Evolutionary conservation across 1,140 invertebrate species (phyloP).

Genomic region (Lamellibrachia luymesi): DNA sequence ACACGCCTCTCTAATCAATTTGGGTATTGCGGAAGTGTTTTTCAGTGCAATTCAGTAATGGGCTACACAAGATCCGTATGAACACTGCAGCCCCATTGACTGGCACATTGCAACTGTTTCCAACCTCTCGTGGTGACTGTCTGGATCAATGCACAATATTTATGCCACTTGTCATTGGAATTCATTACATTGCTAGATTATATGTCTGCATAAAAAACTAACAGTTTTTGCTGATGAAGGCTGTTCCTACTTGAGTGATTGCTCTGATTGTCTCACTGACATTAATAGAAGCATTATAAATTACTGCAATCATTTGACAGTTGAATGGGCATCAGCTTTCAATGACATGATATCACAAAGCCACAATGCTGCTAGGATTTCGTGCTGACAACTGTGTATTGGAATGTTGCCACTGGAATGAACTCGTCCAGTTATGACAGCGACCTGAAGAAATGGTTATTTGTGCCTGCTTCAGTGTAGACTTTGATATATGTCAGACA

Average conservation of each 20-base stretch:
- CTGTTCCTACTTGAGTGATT: neutral
- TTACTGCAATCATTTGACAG: neutral
- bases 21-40: neutral
- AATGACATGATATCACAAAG: slow-evolving; percentile 1
- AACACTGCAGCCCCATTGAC: neutral
- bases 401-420: neutral
- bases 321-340: neutral
- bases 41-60: neutral
- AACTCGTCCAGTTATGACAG: neutral
- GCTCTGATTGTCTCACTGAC: neutral
- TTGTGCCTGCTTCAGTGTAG: neutral
- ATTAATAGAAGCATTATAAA: slow-evolving; percentile 6
- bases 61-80: neutral
- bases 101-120: neutral
- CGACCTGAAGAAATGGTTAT: neutral
- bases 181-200: neutral
- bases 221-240: neutral
- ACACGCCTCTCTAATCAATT: neutral
- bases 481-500: neutral
- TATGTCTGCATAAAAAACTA: neutral
- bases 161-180: neutral
- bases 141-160: neutral
- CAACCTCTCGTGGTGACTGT: neutral
- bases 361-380: neutral
- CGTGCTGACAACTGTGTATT: neutral